Base-by-base conservation (phyloP, 1,140 invertebrate genomes). In the Diuraphis noxia region DNA sequence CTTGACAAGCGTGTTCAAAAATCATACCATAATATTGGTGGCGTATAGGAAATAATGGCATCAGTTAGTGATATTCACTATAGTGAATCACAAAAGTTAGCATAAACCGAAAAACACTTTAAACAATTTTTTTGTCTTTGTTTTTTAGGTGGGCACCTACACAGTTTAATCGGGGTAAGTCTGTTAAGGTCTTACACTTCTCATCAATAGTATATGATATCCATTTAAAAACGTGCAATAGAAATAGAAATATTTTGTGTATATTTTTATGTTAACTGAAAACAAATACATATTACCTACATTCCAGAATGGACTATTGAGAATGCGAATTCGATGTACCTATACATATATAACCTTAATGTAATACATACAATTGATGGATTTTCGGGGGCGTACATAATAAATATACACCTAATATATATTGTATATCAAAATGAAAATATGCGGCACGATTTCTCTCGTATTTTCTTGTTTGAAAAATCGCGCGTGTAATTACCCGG, bases 381-480 rank as follows among this genome's bases (percentile, higher is more conserved):
- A 40, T 82, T 38, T 82, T 82, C 1, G 21, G 25, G 23, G 21
- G 36, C 25, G 36, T 36, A 36, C 4, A n/a, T 21, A 40, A 21
- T 36, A 82, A 23, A 72, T 52, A 34, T 30, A 5, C 34, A 36
- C 19, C 34, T 23, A 21, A 25, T 13, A 40, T 10, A 81, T 40
- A 40, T 25, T 25, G 30, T 23, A 30, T 13, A 10, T 25, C 23
- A 13, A 6, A 46, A 46, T 23, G n/a, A 25, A 86, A 49, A 49
- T 25, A 36, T 49, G 84, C 49, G 9, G 84, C 56, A 72, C 84
- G 85, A 52, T 87, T 87, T 87, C n/a, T 86, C 84, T 49, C 30
- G 41, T 36, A 23, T 85, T 85, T 86, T 52, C 8, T 23, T 19
- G 9, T 52, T 9, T 21, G 46, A 86, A 86, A 52, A 86, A 86